Conservation (phyloP, 2,888 invertebrate genomes). For the Sarcophaga rosellei region DNA sequence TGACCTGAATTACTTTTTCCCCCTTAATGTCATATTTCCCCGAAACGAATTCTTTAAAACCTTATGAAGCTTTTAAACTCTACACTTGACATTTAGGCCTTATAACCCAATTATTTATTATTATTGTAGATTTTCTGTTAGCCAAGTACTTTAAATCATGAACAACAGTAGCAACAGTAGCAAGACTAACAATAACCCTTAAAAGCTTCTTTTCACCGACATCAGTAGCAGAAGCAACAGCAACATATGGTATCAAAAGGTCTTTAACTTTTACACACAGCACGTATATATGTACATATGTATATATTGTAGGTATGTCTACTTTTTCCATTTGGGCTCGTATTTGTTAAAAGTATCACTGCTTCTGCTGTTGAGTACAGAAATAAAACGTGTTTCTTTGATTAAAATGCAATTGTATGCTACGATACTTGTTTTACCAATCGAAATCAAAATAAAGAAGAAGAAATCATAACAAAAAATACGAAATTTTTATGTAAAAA, state of each 20-base stretch:
- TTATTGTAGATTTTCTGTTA: slow-evolving; percentile 8
- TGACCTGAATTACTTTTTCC: background rate
- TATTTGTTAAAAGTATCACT: slow-evolving; percentile 10
- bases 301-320: slow-evolving; percentile 1
- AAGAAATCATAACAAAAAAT: slow-evolving; percentile 38
- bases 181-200: slow-evolving; percentile 38
- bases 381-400: slow-evolving; percentile 29
- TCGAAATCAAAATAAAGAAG: slow-evolving; percentile 21
- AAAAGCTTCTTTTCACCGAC: slow-evolving; percentile 37
- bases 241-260: slow-evolving; percentile 57
- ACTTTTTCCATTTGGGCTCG: slow-evolving; percentile 5
- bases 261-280: slow-evolving; percentile 51
- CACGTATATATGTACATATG: slow-evolving; percentile 35
- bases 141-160: slow-evolving; percentile 7
- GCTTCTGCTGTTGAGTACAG: background rate
- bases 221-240: background rate
- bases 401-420: slow-evolving; percentile 28
- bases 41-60: background rate
- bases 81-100: slow-evolving; percentile 63
- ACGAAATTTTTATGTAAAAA: slow-evolving; percentile 24
- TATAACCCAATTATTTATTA: slow-evolving; percentile 54
- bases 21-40: background rate
- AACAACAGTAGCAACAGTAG: slow-evolving; percentile 13
- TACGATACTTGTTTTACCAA: slow-evolving; percentile 46
- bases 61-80: background rate